Conservation (phyloP, 2,797 vertebrate species). For the Nyctibius grandis region DNA sequence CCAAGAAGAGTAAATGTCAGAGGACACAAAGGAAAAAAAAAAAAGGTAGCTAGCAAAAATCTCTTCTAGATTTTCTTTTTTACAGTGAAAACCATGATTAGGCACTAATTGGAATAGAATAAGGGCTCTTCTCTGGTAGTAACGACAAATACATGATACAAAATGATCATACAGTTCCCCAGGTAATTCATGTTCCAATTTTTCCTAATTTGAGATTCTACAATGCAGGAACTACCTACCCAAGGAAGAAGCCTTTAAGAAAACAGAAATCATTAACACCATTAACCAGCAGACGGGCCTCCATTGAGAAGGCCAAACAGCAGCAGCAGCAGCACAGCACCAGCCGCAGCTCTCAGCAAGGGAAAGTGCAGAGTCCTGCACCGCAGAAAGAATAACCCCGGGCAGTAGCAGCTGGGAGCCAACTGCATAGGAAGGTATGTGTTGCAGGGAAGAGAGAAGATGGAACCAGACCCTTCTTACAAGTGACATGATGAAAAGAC, state of each 20-base stretch:
- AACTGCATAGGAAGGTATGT: not conserved
- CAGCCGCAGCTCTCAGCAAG: not conserved
- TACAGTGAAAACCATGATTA: not conserved
- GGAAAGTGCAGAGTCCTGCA: not conserved
- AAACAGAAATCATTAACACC: not conserved
- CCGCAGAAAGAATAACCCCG: accelerated
- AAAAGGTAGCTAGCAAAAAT: not conserved
- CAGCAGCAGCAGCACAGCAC: not conserved
- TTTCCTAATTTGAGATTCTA: not conserved
- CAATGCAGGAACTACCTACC: not conserved
- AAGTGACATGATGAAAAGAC: not conserved
- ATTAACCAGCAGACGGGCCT: not conserved
- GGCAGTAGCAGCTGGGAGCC: not conserved
- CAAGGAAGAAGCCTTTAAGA: not conserved
- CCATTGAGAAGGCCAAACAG: not conserved
- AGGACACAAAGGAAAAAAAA: not conserved
- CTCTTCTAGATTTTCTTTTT: not conserved
- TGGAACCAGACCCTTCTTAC: not conserved
- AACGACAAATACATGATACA: not conserved
- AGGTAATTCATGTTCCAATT: not conserved
- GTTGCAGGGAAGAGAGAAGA: not conserved
- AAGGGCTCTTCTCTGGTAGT: not conserved
- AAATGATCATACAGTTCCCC: not conserved
- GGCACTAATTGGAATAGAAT: not conserved
- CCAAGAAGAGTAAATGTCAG: not conserved